phyloP scores from a whole-genome alignment of 2,888 invertebrate species.

The Eristalis pertinax region DNA sequence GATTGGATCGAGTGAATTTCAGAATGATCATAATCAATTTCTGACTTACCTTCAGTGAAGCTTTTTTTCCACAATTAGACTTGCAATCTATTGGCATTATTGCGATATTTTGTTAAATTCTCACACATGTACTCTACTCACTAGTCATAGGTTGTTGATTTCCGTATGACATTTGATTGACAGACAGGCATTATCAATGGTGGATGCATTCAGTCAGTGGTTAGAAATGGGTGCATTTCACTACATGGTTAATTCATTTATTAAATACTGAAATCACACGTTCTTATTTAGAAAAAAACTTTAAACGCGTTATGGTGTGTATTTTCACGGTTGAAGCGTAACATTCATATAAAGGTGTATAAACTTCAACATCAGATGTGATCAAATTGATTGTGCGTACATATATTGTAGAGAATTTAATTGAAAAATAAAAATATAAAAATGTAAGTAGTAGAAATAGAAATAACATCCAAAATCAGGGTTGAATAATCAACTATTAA shows the following conservation, averaged over 20 bases:
- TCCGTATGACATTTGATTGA: slow-evolving; percentile 3
- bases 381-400: too few relatives aligned
- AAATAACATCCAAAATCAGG: slow-evolving; percentile 17
- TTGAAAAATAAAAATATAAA: slow-evolving; percentile 62
- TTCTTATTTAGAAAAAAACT: too few relatives aligned
- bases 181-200: neutral
- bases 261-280: neutral
- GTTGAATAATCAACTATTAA: slow-evolving; percentile 24
- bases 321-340: too few relatives aligned
- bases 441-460: slow-evolving; percentile 31
- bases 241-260: neutral
- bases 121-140: neutral
- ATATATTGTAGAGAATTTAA: neutral
- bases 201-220: neutral
- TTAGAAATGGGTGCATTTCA: neutral
- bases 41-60: slow-evolving; percentile 86
- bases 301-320: too few relatives aligned
- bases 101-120: slow-evolving; percentile 9
- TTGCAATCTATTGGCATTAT: slow-evolving; percentile 88
- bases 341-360: too few relatives aligned
- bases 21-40: neutral
- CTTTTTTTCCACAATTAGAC: slow-evolving; percentile 88
- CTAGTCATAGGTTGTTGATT: slow-evolving; percentile 10
- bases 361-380: too few relatives aligned
- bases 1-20: slow-evolving; percentile 51